A percentile compares a stretch with the other conserved stretches of the same genome.
Evolutionary conservation across 2,113 vertebrate species (phyloP).

Genomic region (Noctilio leporinus): DNA sequence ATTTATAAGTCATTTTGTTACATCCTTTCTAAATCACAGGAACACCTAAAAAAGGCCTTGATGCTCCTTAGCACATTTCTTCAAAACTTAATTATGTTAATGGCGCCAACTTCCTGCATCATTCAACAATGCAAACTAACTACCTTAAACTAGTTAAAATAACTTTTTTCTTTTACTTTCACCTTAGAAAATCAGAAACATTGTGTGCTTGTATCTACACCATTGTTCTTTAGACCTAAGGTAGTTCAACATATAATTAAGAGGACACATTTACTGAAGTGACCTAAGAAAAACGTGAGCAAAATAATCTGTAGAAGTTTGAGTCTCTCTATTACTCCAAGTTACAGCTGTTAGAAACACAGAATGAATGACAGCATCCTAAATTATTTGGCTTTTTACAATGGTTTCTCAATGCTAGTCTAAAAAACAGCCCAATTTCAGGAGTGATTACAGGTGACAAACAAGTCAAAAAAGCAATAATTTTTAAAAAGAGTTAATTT

Average conservation of each 20-base stretch:
- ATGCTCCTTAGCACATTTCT: conserved; percentile 58
- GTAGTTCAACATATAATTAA: conserved; percentile 11
- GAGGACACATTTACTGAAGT: conserved; percentile 5
- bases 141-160: not conserved
- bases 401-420: not conserved
- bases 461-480: not conserved
- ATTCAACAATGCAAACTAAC: conserved; percentile 23
- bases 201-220: not conserved
- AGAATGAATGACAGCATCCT: not conserved
- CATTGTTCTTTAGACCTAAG: not conserved
- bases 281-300: not conserved
- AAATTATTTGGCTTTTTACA: not conserved
- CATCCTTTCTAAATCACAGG: conserved; percentile 59
- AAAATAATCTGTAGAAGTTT: not conserved
- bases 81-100: not conserved
- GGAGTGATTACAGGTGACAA: not conserved
- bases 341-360: not conserved
- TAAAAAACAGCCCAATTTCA: not conserved
- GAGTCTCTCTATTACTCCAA: not conserved
- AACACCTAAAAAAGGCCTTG: conserved; percentile 26
- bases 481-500: too few relatives aligned
- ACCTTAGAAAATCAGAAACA: not conserved
- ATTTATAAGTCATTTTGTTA: conserved; percentile 50
- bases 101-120: not conserved
- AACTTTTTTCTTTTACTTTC: not conserved